Evolutionary conservation across 2,888 invertebrate genomes (phyloP).

Genomic region (Heteromurus nitidus): DNA sequence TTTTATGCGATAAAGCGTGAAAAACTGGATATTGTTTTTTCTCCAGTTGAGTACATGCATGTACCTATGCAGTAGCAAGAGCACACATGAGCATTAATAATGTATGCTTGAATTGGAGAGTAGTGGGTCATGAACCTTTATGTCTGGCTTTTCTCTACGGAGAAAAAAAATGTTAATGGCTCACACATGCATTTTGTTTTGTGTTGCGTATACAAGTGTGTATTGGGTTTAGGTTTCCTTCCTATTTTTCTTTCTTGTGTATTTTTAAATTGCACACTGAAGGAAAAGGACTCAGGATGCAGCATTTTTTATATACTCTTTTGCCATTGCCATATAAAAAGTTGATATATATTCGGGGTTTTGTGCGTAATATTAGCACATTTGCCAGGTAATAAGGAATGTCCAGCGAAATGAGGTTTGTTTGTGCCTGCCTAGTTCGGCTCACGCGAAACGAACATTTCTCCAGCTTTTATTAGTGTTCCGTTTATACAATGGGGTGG

Average conservation of each 20-base stretch:
- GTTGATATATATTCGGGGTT: too few species aligned
- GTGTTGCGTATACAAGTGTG: not conserved
- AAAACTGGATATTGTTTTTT: not conserved
- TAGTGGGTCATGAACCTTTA: constrained; percentile 62
- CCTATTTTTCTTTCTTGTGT: not conserved
- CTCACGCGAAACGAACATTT: constrained; percentile 50
- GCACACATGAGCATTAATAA: constrained; percentile 40
- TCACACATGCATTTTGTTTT: not conserved
- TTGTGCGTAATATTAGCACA: too few species aligned
- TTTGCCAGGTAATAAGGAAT: not conserved
- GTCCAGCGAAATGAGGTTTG: too few species aligned
- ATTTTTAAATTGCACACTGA: too few species aligned
- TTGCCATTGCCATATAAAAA: too few species aligned
- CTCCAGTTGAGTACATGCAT: not conserved
- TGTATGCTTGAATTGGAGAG: constrained; percentile 53
- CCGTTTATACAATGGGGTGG: too few species aligned
- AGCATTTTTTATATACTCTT: too few species aligned
- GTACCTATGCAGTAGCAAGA: not conserved
- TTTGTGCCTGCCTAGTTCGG: too few species aligned
- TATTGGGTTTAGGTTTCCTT: not conserved
- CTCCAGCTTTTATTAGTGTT: constrained; percentile 9
- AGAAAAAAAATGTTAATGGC: not conserved
- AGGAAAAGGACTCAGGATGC: too few species aligned
- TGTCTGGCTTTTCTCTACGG: constrained; percentile 1
- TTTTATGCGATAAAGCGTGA: too few species aligned